A percentile compares a stretch with the other conserved stretches of the same genome.
These are phyloP conservation scores for Phyllotreta striolata DNA, from an alignment of 2,888 invertebrate genomes.

Conservation along the genomic window DNA sequence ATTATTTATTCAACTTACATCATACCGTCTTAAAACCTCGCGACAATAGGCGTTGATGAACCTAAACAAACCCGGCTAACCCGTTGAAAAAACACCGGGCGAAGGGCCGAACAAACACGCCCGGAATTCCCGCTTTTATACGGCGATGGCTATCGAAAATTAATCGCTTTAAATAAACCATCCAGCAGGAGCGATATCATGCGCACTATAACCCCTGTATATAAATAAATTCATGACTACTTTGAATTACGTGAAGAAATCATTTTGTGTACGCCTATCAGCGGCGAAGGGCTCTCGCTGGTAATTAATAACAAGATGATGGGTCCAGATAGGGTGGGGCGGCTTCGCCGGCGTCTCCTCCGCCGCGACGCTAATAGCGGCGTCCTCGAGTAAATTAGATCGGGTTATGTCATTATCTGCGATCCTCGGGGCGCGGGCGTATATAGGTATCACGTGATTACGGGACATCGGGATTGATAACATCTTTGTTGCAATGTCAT, in stretches of 20 bases:
- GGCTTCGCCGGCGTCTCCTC: constrained; percentile 38
- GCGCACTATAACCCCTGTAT: too few species aligned
- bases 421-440: constrained; percentile 49
- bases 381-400: constrained; percentile 53
- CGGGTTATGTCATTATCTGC: constrained; percentile 55
- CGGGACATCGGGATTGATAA: constrained; percentile 50
- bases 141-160: too few species aligned
- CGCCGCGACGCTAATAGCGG: constrained; percentile 43
- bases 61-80: too few species aligned
- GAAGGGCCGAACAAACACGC: too few species aligned
- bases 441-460: constrained; percentile 54
- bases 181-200: too few species aligned
- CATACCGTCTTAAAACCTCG: too few species aligned
- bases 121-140: too few species aligned
- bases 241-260: too few species aligned
- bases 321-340: constrained; percentile 45
- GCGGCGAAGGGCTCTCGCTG: constrained; percentile 21
- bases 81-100: too few species aligned
- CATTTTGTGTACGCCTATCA: too few species aligned
- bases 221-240: neutral
- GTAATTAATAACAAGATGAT: constrained; percentile 45
- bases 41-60: too few species aligned
- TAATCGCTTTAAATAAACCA: neutral
- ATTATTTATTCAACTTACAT: too few species aligned
- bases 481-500: constrained; percentile 54